phyloP scores from a whole-genome alignment of 2,113 vertebrate species.

The Equus quagga region DNA sequence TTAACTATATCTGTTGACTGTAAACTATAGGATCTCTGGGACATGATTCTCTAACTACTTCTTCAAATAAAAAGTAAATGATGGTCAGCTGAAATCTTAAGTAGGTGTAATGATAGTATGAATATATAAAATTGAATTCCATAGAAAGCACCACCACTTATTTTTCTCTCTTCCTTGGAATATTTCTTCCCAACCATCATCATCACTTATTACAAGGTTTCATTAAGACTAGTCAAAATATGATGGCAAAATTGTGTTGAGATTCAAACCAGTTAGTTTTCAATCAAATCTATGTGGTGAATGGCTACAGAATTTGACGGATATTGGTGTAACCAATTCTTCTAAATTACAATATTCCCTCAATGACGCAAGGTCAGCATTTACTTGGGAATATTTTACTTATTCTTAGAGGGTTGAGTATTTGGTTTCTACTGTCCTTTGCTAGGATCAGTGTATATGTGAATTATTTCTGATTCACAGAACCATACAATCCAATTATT shows the following conservation, averaged over 20 bases:
- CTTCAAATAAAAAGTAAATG: conserved; percentile 17
- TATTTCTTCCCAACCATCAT: background rate
- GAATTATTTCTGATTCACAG: background rate
- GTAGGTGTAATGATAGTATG: background rate
- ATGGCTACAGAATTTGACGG: background rate
- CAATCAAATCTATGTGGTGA: background rate
- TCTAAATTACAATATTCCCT: background rate
- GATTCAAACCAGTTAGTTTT: background rate
- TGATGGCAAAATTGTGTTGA: background rate
- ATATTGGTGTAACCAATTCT: background rate
- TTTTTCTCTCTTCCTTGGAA: background rate
- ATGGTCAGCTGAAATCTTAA: conserved; percentile 53
- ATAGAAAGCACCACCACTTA: background rate
- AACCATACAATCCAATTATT: conserved; percentile 14
- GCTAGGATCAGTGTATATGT: background rate
- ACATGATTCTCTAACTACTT: conserved; percentile 21
- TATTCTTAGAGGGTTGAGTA: background rate
- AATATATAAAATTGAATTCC: background rate
- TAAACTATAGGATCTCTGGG: background rate
- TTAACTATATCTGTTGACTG: conserved; percentile 57
- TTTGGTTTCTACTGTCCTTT: background rate
- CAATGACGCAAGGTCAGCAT: background rate
- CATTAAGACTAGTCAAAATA: background rate
- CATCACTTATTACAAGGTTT: background rate
- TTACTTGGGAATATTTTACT: background rate